Conservation (phyloP, 2,113 vertebrate genomes). For the Forbesichthys papilliferus region DNA sequence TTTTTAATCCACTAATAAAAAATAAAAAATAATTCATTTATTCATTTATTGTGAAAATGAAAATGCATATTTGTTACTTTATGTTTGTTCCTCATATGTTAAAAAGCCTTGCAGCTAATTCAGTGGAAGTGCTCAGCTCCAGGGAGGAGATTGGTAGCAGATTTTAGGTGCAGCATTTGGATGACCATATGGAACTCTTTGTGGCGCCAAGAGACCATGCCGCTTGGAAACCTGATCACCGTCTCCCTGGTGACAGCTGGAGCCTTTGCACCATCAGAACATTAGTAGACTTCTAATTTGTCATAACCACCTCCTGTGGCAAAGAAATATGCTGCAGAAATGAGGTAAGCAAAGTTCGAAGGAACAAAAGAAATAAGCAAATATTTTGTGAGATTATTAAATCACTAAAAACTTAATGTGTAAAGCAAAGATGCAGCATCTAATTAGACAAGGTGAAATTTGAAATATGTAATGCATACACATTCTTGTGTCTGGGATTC, state of each 20-base stretch:
- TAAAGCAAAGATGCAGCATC: not conserved
- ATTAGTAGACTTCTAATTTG: conserved; percentile 99
- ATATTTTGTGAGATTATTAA: not conserved
- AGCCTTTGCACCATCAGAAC: conserved; percentile 98
- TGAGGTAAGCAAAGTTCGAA: conserved; percentile 81
- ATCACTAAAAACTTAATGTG: too few relatives aligned
- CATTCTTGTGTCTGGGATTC: conserved; percentile 6
- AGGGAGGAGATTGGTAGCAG: conserved; percentile 77
- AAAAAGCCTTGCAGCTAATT: conserved; percentile 78
- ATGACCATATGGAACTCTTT: conserved; percentile 99
- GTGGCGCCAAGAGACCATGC: conserved; percentile 94
- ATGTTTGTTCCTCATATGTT: conserved; percentile 46
- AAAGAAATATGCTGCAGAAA: conserved; percentile 96
- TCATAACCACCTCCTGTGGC: conserved; percentile 99
- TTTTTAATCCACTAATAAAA: not conserved
- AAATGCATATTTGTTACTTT: conserved; percentile 46
- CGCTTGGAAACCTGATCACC: conserved; percentile 99
- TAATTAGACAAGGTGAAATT: not conserved
- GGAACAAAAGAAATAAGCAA: conserved; percentile 35
- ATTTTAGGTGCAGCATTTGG: conserved; percentile 95
- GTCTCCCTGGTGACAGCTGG: conserved; percentile 99
- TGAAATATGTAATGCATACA: not conserved
- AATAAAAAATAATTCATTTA: not conserved
- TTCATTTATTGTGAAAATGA: conserved; percentile 18
- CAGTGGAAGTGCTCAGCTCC: conserved; percentile 75